Percentiles rank a stretch among this genome's conserved stretches.
Evolutionary conservation across 2,797 vertebrate species (phyloP).

Genomic region (Psittacula echo): DNA sequence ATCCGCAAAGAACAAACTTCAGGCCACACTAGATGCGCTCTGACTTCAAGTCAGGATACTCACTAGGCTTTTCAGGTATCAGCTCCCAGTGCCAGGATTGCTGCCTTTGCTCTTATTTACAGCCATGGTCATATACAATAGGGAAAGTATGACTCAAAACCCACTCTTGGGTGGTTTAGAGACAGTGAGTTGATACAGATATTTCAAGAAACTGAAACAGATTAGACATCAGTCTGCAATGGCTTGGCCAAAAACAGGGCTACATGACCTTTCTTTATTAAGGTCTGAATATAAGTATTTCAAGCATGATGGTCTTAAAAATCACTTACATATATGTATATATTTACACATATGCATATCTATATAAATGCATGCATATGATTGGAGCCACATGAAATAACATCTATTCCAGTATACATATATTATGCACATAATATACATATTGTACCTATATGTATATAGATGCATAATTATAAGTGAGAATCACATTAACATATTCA

Average conservation of each 20-base stretch:
- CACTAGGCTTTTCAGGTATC: neutral
- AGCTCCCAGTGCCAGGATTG: neutral
- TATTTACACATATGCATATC: rapidly evolving
- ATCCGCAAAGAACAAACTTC: neutral
- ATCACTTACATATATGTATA: neutral
- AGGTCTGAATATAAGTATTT: neutral
- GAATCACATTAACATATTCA: neutral
- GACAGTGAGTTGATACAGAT: neutral
- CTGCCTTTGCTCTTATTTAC: neutral
- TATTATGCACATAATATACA: neutral
- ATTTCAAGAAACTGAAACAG: neutral
- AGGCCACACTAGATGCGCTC: neutral
- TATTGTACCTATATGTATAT: neutral
- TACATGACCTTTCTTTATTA: neutral
- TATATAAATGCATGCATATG: neutral
- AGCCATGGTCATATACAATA: neutral
- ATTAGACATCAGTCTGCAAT: neutral
- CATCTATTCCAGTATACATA: neutral
- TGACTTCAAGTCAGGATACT: neutral
- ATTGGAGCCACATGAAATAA: neutral
- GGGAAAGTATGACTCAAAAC: neutral
- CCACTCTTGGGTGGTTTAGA: neutral
- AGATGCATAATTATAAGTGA: neutral
- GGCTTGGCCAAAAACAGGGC: neutral
- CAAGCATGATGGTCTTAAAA: neutral